Base-by-base conservation (phyloP, 30 jellyfish, hydroid and myxozoan species). In the Cassiopea xamachana region DNA sequence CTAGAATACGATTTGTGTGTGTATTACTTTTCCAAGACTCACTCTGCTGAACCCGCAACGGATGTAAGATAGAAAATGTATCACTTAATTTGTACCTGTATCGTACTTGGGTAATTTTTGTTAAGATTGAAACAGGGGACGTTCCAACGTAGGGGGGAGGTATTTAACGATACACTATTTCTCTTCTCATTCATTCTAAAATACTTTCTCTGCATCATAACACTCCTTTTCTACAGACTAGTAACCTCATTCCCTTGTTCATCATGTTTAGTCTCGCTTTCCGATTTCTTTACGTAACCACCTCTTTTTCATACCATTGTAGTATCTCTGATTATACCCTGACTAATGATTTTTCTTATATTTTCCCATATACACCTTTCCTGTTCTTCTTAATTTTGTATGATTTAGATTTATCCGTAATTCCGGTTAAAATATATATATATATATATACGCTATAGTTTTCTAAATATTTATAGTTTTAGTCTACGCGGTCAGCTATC, bases 81-180 rank as follows among this genome's bases (percentile, higher is more conserved):
- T 77, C 69, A 17, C 50, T 78, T 78, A 55, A 46, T 7, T 19
- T 4, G 58, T 27, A 27, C 39, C 39, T 27, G 39, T n/a, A 39
- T 46, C 15, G 46, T 77, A 7, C 18, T 45, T 14, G 16, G 5
- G 68, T 60, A 78, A 78, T 49, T 13, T 49, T 46, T 14, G 50
- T 78, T 47, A 69, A 4, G 16, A 48, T 10, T 78, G 87, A 78
- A 78, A 78, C 87, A 78, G 16, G 87, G 87, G 87, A 50, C 87
- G 87, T 78, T 78, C 50, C 87, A 78, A 50, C 87, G 60, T 9
- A 46, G 87, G 87, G 87, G 87, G 46, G 48, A 49, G 87, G 85
- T 73, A 73, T 73, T 1, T 73, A 48, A 73, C 81, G 81, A 73
- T 73, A 73, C 81, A 48, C 81, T 55, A 55, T 3, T 6, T 55